phyloP scores from a whole-genome alignment of 1,140 invertebrate genomes.

The Ectropis grisescens region DNA sequence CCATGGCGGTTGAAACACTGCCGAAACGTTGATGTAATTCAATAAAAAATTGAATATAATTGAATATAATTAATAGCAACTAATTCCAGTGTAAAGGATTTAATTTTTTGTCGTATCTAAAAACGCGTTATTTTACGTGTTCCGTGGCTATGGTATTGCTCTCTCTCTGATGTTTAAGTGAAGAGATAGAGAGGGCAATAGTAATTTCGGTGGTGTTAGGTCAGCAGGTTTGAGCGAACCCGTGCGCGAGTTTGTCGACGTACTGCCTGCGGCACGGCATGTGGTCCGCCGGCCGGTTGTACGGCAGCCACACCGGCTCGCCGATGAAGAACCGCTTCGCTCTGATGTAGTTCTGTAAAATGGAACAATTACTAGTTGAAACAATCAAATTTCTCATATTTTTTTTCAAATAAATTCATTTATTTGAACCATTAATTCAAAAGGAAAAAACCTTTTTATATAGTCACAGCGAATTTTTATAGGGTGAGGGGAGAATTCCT shows the following conservation, averaged over 20 bases:
- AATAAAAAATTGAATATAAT: no score
- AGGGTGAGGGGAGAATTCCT: neutral
- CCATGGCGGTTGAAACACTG: no score
- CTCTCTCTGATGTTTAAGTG: no score
- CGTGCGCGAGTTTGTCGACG: constrained; percentile 73
- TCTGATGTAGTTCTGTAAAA: constrained; percentile 88
- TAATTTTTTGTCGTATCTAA: no score
- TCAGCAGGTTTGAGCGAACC: constrained; percentile 55
- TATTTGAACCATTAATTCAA: no score
- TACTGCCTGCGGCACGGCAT: constrained; percentile 84
- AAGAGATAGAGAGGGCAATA: no score
- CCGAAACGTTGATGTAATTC: no score
- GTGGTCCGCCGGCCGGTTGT: constrained; percentile 91
- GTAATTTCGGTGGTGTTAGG: neutral
- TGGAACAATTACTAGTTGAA: neutral
- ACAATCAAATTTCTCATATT: neutral
- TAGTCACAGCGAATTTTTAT: neutral
- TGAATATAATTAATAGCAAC: no score
- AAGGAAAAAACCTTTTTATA: constrained; percentile 6
- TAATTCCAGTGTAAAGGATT: no score
- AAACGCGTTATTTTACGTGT: no score
- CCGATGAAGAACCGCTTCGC: constrained; percentile 92
- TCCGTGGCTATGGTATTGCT: no score
- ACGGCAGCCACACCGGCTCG: constrained; percentile 92
- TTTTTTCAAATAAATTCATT: no score